phyloP scores from a whole-genome alignment of 2,888 invertebrate species.

The Acronicta leporina region DNA sequence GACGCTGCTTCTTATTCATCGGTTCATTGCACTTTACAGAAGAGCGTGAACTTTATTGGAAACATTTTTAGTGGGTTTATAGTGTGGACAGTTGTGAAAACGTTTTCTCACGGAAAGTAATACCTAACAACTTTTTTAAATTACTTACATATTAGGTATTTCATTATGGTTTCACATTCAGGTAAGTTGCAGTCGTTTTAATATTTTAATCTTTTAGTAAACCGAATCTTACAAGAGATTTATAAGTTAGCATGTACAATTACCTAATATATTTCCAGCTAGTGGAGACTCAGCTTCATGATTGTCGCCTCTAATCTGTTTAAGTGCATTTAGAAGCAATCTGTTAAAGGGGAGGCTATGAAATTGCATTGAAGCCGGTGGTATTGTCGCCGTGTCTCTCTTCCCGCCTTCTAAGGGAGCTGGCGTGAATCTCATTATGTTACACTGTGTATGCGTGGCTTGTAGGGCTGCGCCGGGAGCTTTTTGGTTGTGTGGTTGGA shows the following conservation, averaged over 20 bases:
- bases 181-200: no score
- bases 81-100: constrained; percentile 13
- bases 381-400: constrained; percentile 18
- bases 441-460: background rate
- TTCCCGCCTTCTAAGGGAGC: constrained; percentile 28
- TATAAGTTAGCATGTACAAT: no score
- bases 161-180: no score
- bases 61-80: constrained; percentile 19
- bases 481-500: no score
- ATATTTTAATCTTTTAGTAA: no score
- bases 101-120: constrained; percentile 11
- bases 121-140: background rate
- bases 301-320: constrained; percentile 30
- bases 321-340: constrained; percentile 24
- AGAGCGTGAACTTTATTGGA: constrained; percentile 27
- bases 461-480: background rate
- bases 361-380: constrained; percentile 26
- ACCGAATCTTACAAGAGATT: no score
- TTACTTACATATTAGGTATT: background rate
- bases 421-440: constrained; percentile 32
- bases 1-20: constrained; percentile 23
- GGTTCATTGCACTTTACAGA: constrained; percentile 40
- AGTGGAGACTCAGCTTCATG: constrained; percentile 2
- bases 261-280: no score
- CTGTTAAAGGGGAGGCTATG: constrained; percentile 8